phyloP scores from a whole-genome alignment of 2,113 vertebrate genomes.

The Taurulus bubalis region DNA sequence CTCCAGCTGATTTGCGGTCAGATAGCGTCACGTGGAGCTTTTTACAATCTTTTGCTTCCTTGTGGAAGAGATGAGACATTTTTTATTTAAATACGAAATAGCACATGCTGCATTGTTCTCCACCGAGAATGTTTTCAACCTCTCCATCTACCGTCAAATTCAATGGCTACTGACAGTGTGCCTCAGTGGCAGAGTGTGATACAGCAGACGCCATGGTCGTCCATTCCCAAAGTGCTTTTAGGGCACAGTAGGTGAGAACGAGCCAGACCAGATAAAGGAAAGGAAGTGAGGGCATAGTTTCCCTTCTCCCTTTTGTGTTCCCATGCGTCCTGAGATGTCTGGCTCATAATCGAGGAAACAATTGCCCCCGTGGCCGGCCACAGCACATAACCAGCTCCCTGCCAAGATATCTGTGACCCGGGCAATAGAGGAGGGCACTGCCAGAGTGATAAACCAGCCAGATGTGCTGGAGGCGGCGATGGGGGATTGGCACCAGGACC shows the following conservation, averaged over 20 bases:
- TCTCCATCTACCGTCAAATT: neutral
- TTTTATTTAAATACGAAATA: constrained; percentile 3
- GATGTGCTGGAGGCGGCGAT: constrained; percentile 62
- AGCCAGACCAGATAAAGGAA: constrained; percentile 66
- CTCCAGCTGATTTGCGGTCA: constrained; percentile 44
- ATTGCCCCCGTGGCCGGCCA: constrained; percentile 58
- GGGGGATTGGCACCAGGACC: constrained; percentile 36
- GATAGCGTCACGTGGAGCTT: neutral
- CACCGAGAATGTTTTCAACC: neutral
- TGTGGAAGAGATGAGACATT: constrained; percentile 7
- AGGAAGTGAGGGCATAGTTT: constrained; percentile 81
- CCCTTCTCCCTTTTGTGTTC: constrained; percentile 71
- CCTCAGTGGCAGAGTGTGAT: neutral
- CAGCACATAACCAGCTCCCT: constrained; percentile 63
- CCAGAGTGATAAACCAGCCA: constrained; percentile 77
- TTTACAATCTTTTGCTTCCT: constrained; percentile 24
- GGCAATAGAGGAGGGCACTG: constrained; percentile 59
- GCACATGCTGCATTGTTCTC: neutral
- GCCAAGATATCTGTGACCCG: constrained; percentile 67
- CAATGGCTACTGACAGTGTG: neutral
- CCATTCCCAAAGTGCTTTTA: constrained; percentile 31
- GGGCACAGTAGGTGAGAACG: constrained; percentile 39
- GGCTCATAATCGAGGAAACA: constrained; percentile 75
- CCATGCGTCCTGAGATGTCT: constrained; percentile 70
- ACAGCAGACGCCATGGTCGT: neutral